Base-by-base conservation (phyloP, 2,797 vertebrate species). In the Alosa sapidissima region DNA sequence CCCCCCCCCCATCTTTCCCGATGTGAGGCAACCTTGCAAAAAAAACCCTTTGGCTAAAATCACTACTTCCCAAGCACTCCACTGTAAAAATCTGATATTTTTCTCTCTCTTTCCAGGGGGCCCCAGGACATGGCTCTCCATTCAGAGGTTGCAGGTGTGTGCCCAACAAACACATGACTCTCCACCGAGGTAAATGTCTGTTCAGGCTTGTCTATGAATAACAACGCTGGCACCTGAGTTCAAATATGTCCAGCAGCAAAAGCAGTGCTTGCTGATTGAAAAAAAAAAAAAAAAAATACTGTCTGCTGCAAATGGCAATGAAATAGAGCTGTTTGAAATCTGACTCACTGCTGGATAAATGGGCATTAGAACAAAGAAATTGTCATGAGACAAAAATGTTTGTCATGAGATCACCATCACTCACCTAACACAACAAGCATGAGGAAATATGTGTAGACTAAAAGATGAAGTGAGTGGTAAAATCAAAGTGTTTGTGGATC, bases 121-220 rank as follows among this genome's bases (percentile, higher is more conserved):
- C 81, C 58, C 84, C 52, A n/a, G 87, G 84, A 82, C 84, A 81
- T 51, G 47, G 60, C 6, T 51, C 78, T 81, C 86, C 86, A 86
- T 90, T 89, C 86, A 88, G 62, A 16, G 72, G 68, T 72, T 86
- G 81, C 85, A 89, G 84, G 87, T 88, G 84, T 83, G 55, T 68
- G 81, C 52, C 62, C 72, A 78, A 78, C 41, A 3, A 47, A 45
- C 24, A 28, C 72, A 78, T 78, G 47, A 47, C 48, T 75, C 62
- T 51, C 13, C 51, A 75, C 62, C 33, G 48, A 84, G 83, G 52
- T 28, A 75, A 51, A 75, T 49, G 48, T 84, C 65, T 36, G 72
- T 52, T 52, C 49, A 84, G 24, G 24, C 48, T 41, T 49, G 62
- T 47, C 47, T 54, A 4, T 75, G 51, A 52, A 41, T 47, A 78